Conservation (phyloP, 2,113 vertebrate species). For the Neoarius graeffei region DNA sequence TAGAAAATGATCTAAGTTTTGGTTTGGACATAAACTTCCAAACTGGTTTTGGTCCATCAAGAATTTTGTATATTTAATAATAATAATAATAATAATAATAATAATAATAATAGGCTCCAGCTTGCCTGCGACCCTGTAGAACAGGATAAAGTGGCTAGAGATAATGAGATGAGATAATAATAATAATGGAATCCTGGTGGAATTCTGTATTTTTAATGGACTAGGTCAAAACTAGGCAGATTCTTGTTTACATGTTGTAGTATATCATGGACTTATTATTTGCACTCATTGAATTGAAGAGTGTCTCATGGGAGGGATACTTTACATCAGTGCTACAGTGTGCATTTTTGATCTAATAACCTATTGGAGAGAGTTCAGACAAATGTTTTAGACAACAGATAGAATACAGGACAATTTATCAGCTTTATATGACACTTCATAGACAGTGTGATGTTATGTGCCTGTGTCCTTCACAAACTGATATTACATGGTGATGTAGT, state of each 20-base stretch:
- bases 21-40: not conserved
- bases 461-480: not conserved
- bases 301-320: not conserved
- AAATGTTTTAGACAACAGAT: not conserved
- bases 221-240: not conserved
- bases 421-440: not conserved
- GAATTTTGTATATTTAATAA: too few species aligned
- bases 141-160: too few species aligned
- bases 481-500: not conserved
- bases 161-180: too few species aligned
- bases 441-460: not conserved
- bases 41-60: not conserved
- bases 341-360: not conserved
- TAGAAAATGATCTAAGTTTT: not conserved
- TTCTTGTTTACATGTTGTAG: not conserved
- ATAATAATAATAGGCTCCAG: too few species aligned
- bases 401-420: not conserved
- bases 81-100: too few species aligned
- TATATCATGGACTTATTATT: not conserved
- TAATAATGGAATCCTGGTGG: not conserved
- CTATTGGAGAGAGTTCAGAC: not conserved
- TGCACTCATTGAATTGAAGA: not conserved
- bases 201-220: not conserved
- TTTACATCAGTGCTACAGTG: not conserved
- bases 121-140: too few species aligned